These are phyloP conservation scores for Aphodius granarius DNA, from an alignment of 2,888 invertebrate species.

Conservation along the genomic window DNA sequence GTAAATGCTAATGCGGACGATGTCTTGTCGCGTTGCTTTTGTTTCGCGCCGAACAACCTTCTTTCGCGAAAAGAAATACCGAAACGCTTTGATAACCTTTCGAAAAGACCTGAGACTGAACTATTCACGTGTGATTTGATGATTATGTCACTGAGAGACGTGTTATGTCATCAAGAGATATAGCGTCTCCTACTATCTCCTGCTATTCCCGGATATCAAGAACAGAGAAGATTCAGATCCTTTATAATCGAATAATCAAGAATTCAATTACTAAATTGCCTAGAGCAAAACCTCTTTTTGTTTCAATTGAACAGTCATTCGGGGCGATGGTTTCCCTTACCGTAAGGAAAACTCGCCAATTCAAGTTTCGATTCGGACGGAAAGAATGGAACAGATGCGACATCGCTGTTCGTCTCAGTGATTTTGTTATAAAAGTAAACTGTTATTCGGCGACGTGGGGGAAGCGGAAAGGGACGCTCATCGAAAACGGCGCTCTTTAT, in stretches of 20 bases:
- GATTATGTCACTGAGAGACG: no score
- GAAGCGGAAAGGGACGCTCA: background rate
- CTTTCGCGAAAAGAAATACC: background rate
- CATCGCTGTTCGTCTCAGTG: constrained; percentile 6
- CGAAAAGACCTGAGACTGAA: no score
- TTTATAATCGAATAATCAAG: no score
- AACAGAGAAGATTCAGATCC: no score
- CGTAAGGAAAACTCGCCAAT: background rate
- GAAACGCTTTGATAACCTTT: background rate
- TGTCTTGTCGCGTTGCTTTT: constrained; percentile 4
- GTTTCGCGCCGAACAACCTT: background rate
- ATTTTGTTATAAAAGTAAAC: constrained; percentile 14
- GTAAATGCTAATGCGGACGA: constrained; percentile 10
- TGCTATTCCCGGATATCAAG: no score
- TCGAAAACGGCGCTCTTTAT: constrained; percentile 20
- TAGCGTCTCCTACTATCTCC: no score
- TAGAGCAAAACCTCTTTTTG: background rate
- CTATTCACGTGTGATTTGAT: no score
- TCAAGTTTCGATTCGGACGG: background rate
- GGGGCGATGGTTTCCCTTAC: background rate
- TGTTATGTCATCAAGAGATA: no score
- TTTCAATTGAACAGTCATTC: background rate
- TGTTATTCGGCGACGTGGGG: constrained; percentile 7
- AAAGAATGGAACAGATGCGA: background rate
- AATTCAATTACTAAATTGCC: background rate